A percentile compares a stretch with the other conserved stretches of the same genome.
Evolutionary conservation across 2,113 vertebrate genomes (phyloP).

Genomic region (Ceuthmochares aereus): DNA sequence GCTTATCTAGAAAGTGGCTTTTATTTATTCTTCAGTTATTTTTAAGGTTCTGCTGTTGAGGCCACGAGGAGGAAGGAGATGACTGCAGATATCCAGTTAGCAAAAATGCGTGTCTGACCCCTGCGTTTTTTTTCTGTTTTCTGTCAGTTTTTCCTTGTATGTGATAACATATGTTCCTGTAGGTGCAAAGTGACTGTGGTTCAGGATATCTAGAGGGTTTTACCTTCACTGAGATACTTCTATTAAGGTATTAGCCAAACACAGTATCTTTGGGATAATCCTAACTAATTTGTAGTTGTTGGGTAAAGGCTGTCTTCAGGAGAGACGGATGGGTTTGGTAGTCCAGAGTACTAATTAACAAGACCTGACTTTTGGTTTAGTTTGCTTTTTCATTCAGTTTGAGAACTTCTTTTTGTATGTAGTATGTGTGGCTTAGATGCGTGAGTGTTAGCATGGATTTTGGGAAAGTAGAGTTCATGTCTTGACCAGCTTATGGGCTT

Average conservation of each 20-base stretch:
- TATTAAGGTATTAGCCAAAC: not conserved
- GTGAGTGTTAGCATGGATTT: not conserved
- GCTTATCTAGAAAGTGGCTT: not conserved
- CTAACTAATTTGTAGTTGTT: not conserved
- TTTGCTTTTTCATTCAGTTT: slow-evolving; percentile 31
- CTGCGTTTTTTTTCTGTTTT: not conserved
- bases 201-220: not conserved
- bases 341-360: not conserved
- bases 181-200: not conserved
- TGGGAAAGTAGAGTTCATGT: slow-evolving; percentile 5
- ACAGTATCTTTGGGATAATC: not conserved
- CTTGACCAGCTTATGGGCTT: not conserved
- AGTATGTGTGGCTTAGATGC: not conserved
- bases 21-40: not conserved
- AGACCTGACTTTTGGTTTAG: not conserved
- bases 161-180: not conserved
- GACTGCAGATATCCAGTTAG: not conserved
- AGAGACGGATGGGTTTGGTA: slow-evolving; percentile 23
- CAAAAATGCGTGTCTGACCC: not conserved
- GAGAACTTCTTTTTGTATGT: not conserved
- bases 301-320: not conserved
- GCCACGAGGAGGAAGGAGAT: not conserved
- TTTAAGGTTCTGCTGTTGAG: not conserved
- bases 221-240: not conserved
- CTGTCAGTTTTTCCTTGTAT: not conserved